phyloP scores from a whole-genome alignment of 2,888 invertebrate species.

The Drosophila siamana region DNA sequence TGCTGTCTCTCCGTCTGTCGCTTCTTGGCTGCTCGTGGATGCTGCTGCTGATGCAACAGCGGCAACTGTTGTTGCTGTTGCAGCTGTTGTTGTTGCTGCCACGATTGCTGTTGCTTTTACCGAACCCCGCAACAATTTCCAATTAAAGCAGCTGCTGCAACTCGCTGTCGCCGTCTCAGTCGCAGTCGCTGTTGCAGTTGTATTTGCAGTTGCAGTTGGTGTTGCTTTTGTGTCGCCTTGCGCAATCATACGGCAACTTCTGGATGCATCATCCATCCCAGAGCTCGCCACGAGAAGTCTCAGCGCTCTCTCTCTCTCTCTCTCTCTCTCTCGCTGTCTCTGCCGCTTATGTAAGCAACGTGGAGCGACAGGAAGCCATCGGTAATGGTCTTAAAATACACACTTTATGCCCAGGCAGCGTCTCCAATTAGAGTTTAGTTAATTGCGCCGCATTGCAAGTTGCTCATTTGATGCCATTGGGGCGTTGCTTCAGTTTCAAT shows the following conservation, averaged over 20 bases:
- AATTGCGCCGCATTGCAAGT: constrained; percentile 69
- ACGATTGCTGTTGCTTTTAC: constrained; percentile 54
- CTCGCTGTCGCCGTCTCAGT: constrained; percentile 21
- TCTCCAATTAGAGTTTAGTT: constrained; percentile 75
- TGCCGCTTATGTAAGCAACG: constrained; percentile 56
- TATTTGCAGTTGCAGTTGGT: too few relatives aligned
- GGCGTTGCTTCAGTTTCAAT: not conserved
- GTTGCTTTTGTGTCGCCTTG: constrained; percentile 70
- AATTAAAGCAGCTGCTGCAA: constrained; percentile 73
- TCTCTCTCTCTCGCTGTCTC: constrained; percentile 14
- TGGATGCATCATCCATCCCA: constrained; percentile 60
- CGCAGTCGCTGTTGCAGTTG: constrained; percentile 5
- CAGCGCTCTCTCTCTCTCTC: not conserved
- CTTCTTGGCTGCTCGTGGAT: constrained; percentile 8
- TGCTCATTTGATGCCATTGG: constrained; percentile 63
- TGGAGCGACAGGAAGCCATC: constrained; percentile 74
- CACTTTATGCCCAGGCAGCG: constrained; percentile 74
- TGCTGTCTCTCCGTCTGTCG: constrained; percentile 1
- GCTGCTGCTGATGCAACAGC: constrained; percentile 54
- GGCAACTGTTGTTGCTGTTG: constrained; percentile 34
- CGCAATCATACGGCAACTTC: constrained; percentile 78
- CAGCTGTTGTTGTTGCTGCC: constrained; percentile 31
- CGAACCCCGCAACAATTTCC: constrained; percentile 70
- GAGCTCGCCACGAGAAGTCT: not conserved
- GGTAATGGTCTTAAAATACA: constrained; percentile 79